Evolutionary conservation across 2,888 invertebrate species (phyloP), one percentile per base, ranked within the genome.

Genomic region (Hanleya hanleyi): DNA sequence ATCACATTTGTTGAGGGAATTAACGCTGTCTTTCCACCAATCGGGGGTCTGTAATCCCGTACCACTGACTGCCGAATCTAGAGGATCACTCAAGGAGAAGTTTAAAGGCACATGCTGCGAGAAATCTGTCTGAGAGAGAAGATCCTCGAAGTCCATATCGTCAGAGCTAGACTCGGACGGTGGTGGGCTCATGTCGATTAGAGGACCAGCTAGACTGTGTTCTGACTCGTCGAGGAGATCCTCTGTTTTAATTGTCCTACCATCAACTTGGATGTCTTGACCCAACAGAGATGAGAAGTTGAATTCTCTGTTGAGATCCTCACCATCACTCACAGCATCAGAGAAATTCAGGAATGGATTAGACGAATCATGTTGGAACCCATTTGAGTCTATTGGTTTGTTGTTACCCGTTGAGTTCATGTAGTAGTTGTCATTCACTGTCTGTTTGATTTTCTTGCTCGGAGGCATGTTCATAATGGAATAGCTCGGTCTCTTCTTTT

Each of bases 401-500:
- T 50, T 35, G 32, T 70, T 75, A 36, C 73, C 71, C 47, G 72
- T 71, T n/a, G 74, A 75, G 32, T 78, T 75, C 18, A 76, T 74
- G 32, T 77, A 80, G 41, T 77, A 78, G 38, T 84, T 83, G 32
- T 84, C 82, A 2, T 81, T 80, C 6, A 71, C 70, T 36, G 86
- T 86, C 18, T 76, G 76, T 75, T 85, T 86, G 57, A 86, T 77
- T 67, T 66, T 70, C 74, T 77, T 78, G 18, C 49, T 32, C 9
- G 71, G 70, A 4, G 22, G 74, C 65, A 26, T 26, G 2, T 18
- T 57, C 4, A 37, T 15, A 7, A 37, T 15, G 2, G 64, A 12
- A 35, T 37, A 37, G 22, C 26, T n/a, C 41, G 86, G 85, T 1
- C 86, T 77, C 91, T 93, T 92, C 81, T 92, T 92, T 82, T 95